Conservation (phyloP, 2,113 vertebrate genomes). For the Nesospiza acunhae region DNA sequence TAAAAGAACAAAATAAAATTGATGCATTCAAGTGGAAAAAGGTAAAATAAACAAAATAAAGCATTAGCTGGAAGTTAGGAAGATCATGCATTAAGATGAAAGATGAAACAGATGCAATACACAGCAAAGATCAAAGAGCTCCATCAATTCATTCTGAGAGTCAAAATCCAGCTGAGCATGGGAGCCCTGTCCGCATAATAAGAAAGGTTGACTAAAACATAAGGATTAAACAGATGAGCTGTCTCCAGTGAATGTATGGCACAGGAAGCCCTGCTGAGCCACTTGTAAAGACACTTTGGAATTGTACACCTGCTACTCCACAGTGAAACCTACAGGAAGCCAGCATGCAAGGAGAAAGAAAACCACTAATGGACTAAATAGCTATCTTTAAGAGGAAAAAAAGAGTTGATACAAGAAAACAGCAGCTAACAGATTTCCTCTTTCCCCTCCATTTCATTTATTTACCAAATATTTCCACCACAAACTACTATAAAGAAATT, state of each 20-base stretch:
- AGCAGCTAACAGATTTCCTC: slow-evolving; percentile 31
- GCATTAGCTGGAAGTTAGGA: slow-evolving; percentile 48
- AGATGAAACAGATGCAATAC: slow-evolving; percentile 81
- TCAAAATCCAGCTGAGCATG: slow-evolving; percentile 82
- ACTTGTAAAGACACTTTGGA: slow-evolving; percentile 79
- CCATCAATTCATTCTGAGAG: slow-evolving; percentile 80
- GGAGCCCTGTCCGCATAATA: slow-evolving; percentile 78
- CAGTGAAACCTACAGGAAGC: slow-evolving; percentile 69
- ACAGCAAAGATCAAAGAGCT: slow-evolving; percentile 81
- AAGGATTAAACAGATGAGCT: slow-evolving; percentile 85
- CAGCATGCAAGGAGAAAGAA: slow-evolving; percentile 59
- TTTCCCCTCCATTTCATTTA: slow-evolving; percentile 38
- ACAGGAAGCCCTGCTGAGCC: slow-evolving; percentile 74
- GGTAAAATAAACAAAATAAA: slow-evolving; percentile 28
- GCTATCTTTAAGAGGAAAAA: slow-evolving; percentile 28
- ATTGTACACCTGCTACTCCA: slow-evolving; percentile 78
- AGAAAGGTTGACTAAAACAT: slow-evolving; percentile 83
- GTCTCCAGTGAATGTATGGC: slow-evolving; percentile 75
- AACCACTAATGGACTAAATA: slow-evolving; percentile 54
- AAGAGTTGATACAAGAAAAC: background rate
- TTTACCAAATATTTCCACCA: slow-evolving; percentile 35
- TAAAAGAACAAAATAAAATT: slow-evolving; percentile 56
- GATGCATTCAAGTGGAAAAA: slow-evolving; percentile 8
- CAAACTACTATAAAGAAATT: background rate
- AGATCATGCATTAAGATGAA: slow-evolving; percentile 70